Percentiles rank a stretch among this genome's conserved stretches.
These are phyloP conservation scores for Musca vetustissima DNA, from an alignment of 1,140 invertebrate species.

Conservation along the genomic window DNA sequence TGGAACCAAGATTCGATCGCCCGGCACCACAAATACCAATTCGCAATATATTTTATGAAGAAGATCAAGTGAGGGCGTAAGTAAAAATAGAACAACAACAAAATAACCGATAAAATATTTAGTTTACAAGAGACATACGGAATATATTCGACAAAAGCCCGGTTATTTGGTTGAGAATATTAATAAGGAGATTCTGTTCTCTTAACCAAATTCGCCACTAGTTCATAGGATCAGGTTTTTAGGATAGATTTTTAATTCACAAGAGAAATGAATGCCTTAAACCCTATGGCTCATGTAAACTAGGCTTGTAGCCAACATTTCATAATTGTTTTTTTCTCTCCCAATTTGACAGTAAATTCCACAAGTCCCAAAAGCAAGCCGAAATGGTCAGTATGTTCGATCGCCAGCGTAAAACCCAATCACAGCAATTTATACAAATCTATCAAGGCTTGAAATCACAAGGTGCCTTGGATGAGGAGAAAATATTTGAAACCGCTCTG, in stretches of 20 bases:
- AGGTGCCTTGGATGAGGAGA: slow-evolving; percentile 57
- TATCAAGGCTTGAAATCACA: slow-evolving; percentile 61
- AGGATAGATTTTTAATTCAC: no score
- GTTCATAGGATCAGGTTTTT: no score
- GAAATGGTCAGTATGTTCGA: slow-evolving; percentile 59
- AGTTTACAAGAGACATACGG: no score
- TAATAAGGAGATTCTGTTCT: no score
- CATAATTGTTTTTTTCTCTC: no score
- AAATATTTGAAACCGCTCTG: slow-evolving; percentile 56
- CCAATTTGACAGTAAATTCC: slow-evolving; percentile 63
- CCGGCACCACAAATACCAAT: slow-evolving; percentile 62
- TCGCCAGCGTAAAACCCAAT: slow-evolving; percentile 57
- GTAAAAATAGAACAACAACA: slow-evolving; percentile 37
- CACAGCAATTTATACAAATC: slow-evolving; percentile 63
- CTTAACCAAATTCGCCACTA: no score
- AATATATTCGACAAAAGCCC: no score
- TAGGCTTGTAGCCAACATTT: no score
- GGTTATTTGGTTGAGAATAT: no score
- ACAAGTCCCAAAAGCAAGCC: slow-evolving; percentile 59
- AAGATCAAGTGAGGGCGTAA: slow-evolving; percentile 85
- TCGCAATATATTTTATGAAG: slow-evolving; percentile 77
- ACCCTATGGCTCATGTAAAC: no score
- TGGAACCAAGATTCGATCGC: slow-evolving; percentile 73
- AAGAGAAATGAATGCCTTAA: no score
- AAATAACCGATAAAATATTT: no score